Percentiles rank a stretch among this genome's conserved stretches.
phyloP scores from a whole-genome alignment of 2,797 vertebrate species.

The Ctenopoma multispine region DNA sequence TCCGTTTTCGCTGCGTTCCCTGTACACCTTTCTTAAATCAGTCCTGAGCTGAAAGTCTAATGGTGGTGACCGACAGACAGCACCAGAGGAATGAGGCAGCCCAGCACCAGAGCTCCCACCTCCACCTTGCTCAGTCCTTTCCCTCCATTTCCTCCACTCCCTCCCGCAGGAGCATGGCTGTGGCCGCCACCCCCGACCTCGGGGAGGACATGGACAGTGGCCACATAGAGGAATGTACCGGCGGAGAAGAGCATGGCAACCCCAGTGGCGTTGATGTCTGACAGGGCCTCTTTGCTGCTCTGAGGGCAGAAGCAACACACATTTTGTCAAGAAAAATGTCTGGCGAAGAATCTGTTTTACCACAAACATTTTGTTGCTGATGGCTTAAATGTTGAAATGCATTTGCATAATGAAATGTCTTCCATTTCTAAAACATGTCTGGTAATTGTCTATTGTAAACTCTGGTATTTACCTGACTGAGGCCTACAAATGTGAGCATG shows the following conservation, averaged over 20 bases:
- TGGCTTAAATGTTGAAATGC: background rate
- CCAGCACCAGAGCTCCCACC: conserved; percentile 92
- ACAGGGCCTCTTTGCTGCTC: conserved; percentile 99
- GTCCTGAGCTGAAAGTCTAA: conserved; percentile 67
- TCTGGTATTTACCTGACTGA: conserved; percentile 91
- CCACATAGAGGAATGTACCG: conserved; percentile 98
- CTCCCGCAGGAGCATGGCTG: conserved; percentile 88
- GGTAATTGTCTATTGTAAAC: background rate
- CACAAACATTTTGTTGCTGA: background rate
- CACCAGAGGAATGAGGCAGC: conserved; percentile 96
- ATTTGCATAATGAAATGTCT: too few species aligned
- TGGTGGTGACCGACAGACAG: conserved; percentile 97
- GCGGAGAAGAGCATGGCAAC: conserved; percentile 99
- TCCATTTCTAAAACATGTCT: too few species aligned
- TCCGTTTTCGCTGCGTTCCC: conserved; percentile 24
- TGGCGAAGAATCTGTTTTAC: background rate
- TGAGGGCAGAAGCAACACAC: conserved; percentile 62
- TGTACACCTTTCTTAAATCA: conserved; percentile 27
- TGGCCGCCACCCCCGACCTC: conserved; percentile 95
- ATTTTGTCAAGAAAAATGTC: conserved; percentile 5
- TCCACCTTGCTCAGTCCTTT: conserved; percentile 96
- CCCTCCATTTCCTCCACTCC: conserved; percentile 84
- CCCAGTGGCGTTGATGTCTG: conserved; percentile 96
- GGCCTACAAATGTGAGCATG: conserved; percentile 95
- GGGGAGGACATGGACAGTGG: conserved; percentile 97